phyloP scores from a whole-genome alignment of 2,113 vertebrate species.

The Macaca mulatta region DNA sequence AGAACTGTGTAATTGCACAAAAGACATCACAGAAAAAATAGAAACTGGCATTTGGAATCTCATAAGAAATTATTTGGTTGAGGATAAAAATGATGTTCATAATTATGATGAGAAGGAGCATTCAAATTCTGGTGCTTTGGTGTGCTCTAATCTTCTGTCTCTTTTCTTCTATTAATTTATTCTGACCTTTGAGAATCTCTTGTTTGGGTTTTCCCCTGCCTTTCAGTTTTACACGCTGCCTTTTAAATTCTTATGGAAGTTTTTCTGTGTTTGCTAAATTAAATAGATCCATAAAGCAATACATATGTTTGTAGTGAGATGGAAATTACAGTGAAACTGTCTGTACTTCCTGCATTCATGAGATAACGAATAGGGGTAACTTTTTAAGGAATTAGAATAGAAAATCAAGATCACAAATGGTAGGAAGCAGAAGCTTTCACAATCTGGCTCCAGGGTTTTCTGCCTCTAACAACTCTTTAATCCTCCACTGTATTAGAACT shows the following conservation, averaged over 20 bases:
- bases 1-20: background rate
- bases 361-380: background rate
- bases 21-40: background rate
- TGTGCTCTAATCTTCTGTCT: background rate
- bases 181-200: background rate
- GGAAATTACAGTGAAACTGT: background rate
- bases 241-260: background rate
- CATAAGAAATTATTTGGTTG: background rate
- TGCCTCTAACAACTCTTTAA: background rate
- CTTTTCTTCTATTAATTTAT: background rate
- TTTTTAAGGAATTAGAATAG: background rate
- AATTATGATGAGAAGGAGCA: background rate
- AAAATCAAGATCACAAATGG: background rate
- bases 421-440: background rate
- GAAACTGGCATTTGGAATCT: background rate
- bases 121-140: background rate
- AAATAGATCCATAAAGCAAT: background rate
- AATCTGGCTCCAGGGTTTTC: background rate
- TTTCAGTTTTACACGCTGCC: constrained; percentile 12
- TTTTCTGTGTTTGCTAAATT: background rate
- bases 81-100: background rate
- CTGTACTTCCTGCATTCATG: background rate
- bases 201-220: background rate
- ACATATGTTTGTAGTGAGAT: background rate
- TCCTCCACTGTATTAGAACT: background rate